Evolutionary conservation across 2,113 vertebrate genomes (phyloP).

Genomic region (Alligator sinensis): DNA sequence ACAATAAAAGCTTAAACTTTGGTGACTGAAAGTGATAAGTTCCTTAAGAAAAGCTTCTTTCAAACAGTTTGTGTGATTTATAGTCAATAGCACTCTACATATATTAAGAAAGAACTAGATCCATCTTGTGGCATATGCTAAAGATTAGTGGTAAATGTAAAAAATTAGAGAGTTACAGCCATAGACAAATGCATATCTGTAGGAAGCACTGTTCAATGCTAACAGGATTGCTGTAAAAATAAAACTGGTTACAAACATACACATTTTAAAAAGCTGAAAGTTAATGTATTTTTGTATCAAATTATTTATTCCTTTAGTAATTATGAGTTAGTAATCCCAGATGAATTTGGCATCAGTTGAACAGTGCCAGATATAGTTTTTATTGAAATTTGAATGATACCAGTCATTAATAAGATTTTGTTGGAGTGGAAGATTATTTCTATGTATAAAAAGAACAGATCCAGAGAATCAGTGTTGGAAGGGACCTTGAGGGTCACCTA

Average conservation of each 20-base stretch:
- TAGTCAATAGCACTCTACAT: not conserved
- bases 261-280: not conserved
- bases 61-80: not conserved
- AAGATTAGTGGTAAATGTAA: slow-evolving; percentile 1
- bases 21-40: slow-evolving; percentile 33
- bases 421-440: not conserved
- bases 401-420: slow-evolving; percentile 12
- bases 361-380: slow-evolving; percentile 29
- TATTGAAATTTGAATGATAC: slow-evolving; percentile 48
- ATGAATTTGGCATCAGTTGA: slow-evolving; percentile 52
- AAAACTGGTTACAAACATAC: not conserved
- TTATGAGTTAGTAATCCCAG: slow-evolving; percentile 17
- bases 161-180: not conserved
- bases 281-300: slow-evolving; percentile 24
- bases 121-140: not conserved
- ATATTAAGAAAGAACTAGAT: not conserved
- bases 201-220: slow-evolving; percentile 1
- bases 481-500: too few relatives aligned
- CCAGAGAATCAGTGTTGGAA: too few relatives aligned
- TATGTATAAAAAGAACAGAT: too few relatives aligned
- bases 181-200: not conserved
- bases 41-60: slow-evolving; percentile 16
- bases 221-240: not conserved
- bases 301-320: slow-evolving; percentile 25
- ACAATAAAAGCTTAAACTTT: slow-evolving; percentile 23